Evolutionary conservation across 2,797 vertebrate genomes (phyloP).

Genomic region (Ammospiza maritima): DNA sequence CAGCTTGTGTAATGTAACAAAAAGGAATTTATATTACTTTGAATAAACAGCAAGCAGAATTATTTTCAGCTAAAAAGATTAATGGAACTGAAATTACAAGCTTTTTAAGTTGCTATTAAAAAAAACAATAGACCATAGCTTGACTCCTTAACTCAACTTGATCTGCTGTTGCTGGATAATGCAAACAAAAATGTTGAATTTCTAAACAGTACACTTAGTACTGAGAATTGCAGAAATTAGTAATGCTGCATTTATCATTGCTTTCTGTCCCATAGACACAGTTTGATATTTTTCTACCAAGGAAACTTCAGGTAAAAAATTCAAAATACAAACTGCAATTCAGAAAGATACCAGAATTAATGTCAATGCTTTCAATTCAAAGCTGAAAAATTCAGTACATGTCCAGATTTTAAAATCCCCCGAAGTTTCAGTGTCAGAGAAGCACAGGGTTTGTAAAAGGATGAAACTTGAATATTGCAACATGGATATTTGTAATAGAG

Average conservation of each 20-base stretch:
- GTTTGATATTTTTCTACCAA: not conserved
- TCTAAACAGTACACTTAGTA: conserved; percentile 22
- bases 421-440: not conserved
- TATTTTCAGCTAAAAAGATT: not conserved
- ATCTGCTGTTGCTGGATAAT: not conserved
- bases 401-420: not conserved
- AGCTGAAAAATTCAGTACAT: not conserved
- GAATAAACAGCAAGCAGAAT: conserved; percentile 24
- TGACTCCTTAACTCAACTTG: not conserved
- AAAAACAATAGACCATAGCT: not conserved
- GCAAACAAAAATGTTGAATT: not conserved
- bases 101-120: conserved; percentile 11
- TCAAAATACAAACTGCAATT: not conserved
- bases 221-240: not conserved
- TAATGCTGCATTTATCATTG: not conserved
- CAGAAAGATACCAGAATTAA: not conserved
- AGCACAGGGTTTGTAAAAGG: not conserved
- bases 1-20: not conserved
- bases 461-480: not conserved
- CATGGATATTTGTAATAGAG: not conserved
- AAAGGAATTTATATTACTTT: not conserved
- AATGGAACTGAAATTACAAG: conserved; percentile 6
- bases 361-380: not conserved
- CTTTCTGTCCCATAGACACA: not conserved
- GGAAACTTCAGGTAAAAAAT: conserved; percentile 14